Evolutionary conservation across 2,113 vertebrate genomes (phyloP).

Genomic region (Epinephelus cyanopodus): DNA sequence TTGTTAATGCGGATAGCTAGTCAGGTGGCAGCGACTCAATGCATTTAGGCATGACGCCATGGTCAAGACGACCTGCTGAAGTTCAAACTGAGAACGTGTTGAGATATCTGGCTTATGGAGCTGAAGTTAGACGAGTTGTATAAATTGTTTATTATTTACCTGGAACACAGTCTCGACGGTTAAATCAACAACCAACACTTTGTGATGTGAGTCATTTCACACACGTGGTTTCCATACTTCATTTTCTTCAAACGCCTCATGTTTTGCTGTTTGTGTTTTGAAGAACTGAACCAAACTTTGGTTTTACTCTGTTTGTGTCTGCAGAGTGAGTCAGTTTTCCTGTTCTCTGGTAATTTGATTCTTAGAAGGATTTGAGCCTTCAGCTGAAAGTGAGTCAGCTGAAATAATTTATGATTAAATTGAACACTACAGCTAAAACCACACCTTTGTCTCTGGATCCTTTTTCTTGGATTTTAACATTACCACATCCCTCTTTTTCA

Average conservation of each 20-base stretch:
- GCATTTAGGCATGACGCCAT: too few species aligned
- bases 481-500: not conserved
- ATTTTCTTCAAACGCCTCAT: not conserved
- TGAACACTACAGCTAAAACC: not conserved
- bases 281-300: not conserved
- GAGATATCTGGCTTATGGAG: too few species aligned
- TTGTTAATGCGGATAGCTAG: too few species aligned
- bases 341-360: constrained; percentile 9
- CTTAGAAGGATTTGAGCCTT: constrained; percentile 4
- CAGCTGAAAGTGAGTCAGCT: not conserved
- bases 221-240: too few species aligned
- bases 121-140: too few species aligned
- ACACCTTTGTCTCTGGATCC: not conserved
- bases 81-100: too few species aligned
- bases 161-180: too few species aligned
- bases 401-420: not conserved
- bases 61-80: too few species aligned
- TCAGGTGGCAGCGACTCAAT: too few species aligned
- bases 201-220: too few species aligned
- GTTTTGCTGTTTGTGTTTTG: not conserved
- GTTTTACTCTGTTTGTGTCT: not conserved
- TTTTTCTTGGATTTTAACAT: constrained; percentile 8
- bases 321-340: not conserved
- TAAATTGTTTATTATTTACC: too few species aligned
- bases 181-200: too few species aligned